Evolutionary conservation across 64 coral and sea anemone species (phyloP), one percentile per base, ranked within the genome.

Genomic region (Montipora efflorescens): DNA sequence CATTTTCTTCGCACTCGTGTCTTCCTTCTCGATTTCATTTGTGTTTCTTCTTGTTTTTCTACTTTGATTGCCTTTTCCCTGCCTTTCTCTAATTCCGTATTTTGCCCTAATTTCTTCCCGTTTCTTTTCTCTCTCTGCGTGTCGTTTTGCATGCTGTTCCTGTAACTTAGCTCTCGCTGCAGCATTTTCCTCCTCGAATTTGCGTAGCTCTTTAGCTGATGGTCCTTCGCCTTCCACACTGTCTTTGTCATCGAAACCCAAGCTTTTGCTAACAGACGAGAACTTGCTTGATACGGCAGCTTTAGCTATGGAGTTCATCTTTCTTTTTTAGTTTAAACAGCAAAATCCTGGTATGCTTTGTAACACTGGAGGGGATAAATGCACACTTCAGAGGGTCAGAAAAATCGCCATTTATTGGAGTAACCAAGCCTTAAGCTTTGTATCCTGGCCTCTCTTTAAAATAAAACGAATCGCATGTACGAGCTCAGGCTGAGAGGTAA

Each of bases 31-130:
- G 67, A 43, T 23, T 43, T 50, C 9, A 55, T 2, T 20, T 4
- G 49, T 77, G 19, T 53, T 57, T 8, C 12, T 87, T 59, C 12
- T 87, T 59, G 25, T 78, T 16, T 25, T 58, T 23, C 14, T 59
- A 48, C 4, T 71, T 1, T 10, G 76, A 73, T 25, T 81, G 64
- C 28, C 67, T 61, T 92, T 97, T 80, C 9, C 46, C 49, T 66
- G 43, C n/a, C 83, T 79, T 48, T 95, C 94, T 59, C 95, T 79
- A 1, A 97, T 49, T 3, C 96, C 96, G 51, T 97, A 97, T 55
- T 97, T 97, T 8, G 96, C 93, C 82, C 96, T 73, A 45, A 97
- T 97, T 52, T 94, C 89, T 14, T 90, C 90, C 18, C 96, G 89
- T 79, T 97, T 97, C 89, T 97, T 97, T 73, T 95, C 78, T 61